A percentile compares a stretch with the other conserved stretches of the same genome.
Conservation (phyloP, 2,797 vertebrate genomes). For the Oreochromis mossambicus region DNA sequence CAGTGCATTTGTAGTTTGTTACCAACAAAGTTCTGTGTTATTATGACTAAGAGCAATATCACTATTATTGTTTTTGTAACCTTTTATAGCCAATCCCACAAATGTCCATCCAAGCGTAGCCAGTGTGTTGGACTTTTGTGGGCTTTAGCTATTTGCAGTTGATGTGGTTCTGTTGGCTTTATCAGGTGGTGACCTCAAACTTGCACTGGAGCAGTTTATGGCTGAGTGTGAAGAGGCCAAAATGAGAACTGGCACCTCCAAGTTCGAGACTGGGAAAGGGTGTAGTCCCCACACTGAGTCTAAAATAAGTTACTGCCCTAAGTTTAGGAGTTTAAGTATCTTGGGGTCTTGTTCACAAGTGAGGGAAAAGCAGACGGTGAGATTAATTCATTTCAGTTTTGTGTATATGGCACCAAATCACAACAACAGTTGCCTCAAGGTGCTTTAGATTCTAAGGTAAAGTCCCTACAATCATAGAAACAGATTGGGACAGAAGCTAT, state of each 20-base stretch:
- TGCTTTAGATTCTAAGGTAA: background rate
- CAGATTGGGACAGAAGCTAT: background rate
- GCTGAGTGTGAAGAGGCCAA: background rate
- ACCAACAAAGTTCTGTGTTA: background rate
- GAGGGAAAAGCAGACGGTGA: background rate
- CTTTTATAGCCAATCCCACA: background rate
- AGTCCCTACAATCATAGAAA: background rate
- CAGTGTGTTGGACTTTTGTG: background rate
- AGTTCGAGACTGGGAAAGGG: background rate
- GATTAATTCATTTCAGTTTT: background rate
- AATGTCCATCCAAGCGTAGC: background rate
- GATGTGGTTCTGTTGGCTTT: background rate
- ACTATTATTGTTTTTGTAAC: background rate
- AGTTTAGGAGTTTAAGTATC: background rate
- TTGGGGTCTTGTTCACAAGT: background rate
- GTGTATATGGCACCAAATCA: background rate
- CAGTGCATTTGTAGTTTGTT: background rate
- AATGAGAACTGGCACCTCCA: background rate
- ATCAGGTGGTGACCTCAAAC: background rate
- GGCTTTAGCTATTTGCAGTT: background rate
- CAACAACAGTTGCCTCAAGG: background rate
- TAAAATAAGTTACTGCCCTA: background rate
- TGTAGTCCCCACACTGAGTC: background rate
- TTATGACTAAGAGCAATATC: background rate
- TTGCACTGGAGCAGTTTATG: background rate